These are phyloP conservation scores for Aphyosemion australe DNA, from an alignment of 2,113 vertebrate species.

Conservation along the genomic window DNA sequence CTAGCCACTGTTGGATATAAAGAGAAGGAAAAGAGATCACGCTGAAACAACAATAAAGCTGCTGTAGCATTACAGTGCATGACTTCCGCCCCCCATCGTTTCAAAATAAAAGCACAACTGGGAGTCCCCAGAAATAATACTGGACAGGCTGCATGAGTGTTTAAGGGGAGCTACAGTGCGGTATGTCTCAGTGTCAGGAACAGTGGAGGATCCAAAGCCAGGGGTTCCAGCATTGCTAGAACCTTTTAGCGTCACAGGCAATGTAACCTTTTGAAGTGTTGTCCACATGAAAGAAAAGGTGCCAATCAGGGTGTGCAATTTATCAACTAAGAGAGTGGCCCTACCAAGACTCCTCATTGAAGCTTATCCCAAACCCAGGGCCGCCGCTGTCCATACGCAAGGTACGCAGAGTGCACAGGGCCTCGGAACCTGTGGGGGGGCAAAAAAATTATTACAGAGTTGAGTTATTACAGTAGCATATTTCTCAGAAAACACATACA, in stretches of 20 bases:
- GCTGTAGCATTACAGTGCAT: neutral
- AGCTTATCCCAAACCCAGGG: neutral
- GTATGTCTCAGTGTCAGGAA: too few species aligned
- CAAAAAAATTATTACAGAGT: too few species aligned
- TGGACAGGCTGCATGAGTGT: slow-evolving; percentile 2
- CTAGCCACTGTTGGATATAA: neutral
- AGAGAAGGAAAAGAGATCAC: neutral
- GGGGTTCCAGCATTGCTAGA: too few species aligned
- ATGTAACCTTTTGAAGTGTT: neutral
- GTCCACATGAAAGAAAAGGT: neutral
- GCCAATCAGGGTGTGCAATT: slow-evolving; percentile 3
- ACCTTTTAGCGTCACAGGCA: neutral
- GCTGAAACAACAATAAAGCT: neutral
- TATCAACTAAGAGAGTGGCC: neutral
- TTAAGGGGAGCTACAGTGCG: neutral
- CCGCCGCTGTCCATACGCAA: neutral
- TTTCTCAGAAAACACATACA: too few species aligned
- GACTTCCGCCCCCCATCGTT: neutral
- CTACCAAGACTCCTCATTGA: neutral
- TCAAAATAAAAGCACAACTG: neutral
- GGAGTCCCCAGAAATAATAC: neutral
- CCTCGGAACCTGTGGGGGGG: neutral
- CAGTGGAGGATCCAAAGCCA: too few species aligned
- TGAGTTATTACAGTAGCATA: too few species aligned
- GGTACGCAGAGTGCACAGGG: neutral